Base-by-base conservation (phyloP, 2,113 vertebrate genomes). In the Barnardius zonarius region DNA sequence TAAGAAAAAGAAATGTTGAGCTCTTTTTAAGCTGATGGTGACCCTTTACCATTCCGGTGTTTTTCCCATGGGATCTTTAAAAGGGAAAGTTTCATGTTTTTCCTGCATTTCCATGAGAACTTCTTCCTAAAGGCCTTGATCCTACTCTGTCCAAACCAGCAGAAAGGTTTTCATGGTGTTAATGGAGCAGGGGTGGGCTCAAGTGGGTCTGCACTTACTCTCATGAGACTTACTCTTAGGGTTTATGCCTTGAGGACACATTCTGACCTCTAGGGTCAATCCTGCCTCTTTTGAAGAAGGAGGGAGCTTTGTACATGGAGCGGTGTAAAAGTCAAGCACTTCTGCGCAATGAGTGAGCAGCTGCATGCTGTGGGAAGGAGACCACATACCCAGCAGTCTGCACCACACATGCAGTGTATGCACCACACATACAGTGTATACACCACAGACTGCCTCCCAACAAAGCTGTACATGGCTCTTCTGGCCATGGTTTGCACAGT, bases 1-100 rank as follows among this genome's bases (percentile, higher is more conserved):
- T 94, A 95, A 94, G 63, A 83, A 88, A 96, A 96, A 96, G 88
- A 97, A 95, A 94, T 73, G 59, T 90, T 66, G 83, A 91, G 92
- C 83, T 92, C 91, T 85, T 93, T 86, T 94, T 91, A 94, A 87
- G 74, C 86, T 91, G 80, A 70, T 68, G 66, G 52, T 91, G 70
- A 96, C 70, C 88, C 81, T 79, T 93, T 46, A 93, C 83, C 44
- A 66, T 86, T 88, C 67, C 54, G 84, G 24, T 94, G 64, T 63
- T 91, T 95, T 95, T 96, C 93, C 86, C 81, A 63, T 79, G 92
- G 63, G 84, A 79, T 79, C 59, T 87, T 91, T 92, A 91, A 95
- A 83, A 85, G 91, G 57, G 55, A 76, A 79, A 78, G 74, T 82
- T 95, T 91, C 24, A 7, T 84, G 30, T 92, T 94, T 96, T 96